Percentiles rank a stretch among this genome's conserved stretches.
These are phyloP conservation scores for Rhinella marina DNA, from an alignment of 2,797 vertebrate genomes.

Conservation along the genomic window DNA sequence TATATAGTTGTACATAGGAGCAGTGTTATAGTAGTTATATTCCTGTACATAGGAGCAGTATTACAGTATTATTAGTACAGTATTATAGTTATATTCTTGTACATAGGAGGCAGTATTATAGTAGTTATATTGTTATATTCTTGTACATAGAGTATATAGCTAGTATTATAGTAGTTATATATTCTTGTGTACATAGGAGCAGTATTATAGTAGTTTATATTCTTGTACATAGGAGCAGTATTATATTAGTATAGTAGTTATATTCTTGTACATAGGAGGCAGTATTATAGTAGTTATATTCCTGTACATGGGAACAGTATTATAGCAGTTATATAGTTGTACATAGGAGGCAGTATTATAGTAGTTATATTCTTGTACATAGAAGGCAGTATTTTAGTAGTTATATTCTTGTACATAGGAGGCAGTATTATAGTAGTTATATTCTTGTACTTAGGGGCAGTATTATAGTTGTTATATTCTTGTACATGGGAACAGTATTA, in stretches of 20 bases:
- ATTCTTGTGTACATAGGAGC: background rate
- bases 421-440: slow-evolving; percentile 16
- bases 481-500: background rate
- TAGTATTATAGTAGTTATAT: slow-evolving; percentile 14
- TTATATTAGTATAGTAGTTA: too few species aligned
- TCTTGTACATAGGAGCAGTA: background rate
- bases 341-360: slow-evolving; percentile 3
- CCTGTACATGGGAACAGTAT: background rate
- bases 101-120: background rate
- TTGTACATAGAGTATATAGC: background rate
- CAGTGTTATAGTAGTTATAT: slow-evolving; percentile 25
- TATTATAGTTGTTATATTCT: slow-evolving; percentile 12
- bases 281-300: background rate
- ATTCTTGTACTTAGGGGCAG: background rate
- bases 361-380: slow-evolving; percentile 6
- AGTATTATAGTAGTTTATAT: background rate
- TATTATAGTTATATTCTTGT: slow-evolving; percentile 21
- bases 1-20: background rate
- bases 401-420: slow-evolving; percentile 19
- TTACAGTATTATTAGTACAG: background rate
- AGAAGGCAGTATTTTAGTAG: slow-evolving; percentile 11
- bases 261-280: too few species aligned
- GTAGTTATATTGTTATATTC: background rate
- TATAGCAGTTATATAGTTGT: background rate
- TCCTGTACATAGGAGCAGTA: slow-evolving; percentile 9